Percentiles rank a stretch among this genome's conserved stretches.
Evolutionary conservation across 2,797 vertebrate genomes (phyloP).

Genomic region (Anguilla obscura): DNA sequence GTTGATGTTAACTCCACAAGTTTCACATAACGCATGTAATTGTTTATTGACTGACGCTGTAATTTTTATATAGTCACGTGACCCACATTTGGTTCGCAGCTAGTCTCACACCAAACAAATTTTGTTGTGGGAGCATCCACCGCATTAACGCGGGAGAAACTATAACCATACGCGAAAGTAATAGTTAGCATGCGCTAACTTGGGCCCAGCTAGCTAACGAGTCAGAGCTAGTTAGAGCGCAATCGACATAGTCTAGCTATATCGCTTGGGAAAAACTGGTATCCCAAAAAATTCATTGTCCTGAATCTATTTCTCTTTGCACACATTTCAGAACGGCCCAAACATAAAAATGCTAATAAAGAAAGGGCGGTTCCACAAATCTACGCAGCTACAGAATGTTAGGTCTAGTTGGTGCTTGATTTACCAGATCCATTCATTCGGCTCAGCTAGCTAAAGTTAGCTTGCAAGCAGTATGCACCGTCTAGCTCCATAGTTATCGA

Average conservation of each 20-base stretch:
- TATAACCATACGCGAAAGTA: background rate
- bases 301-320: background rate
- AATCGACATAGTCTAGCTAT: background rate
- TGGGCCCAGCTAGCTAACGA: background rate
- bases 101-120: background rate
- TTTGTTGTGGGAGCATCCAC: background rate
- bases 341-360: background rate
- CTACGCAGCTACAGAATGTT: background rate
- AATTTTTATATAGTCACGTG: background rate
- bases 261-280: background rate
- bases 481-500: background rate
- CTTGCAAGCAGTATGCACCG: background rate
- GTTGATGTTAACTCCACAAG: too few relatives aligned
- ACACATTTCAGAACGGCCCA: background rate
- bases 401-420: too few relatives aligned
- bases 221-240: background rate
- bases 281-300: background rate
- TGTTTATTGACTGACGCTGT: too few relatives aligned
- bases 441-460: background rate
- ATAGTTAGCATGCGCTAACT: background rate
- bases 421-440: conserved; percentile 8
- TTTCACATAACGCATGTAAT: too few relatives aligned
- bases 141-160: background rate
- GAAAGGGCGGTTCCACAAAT: too few relatives aligned
- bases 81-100: background rate